Evolutionary conservation across 2,888 invertebrate species (phyloP).

Genomic region (Pseudeuparius sepicola): DNA sequence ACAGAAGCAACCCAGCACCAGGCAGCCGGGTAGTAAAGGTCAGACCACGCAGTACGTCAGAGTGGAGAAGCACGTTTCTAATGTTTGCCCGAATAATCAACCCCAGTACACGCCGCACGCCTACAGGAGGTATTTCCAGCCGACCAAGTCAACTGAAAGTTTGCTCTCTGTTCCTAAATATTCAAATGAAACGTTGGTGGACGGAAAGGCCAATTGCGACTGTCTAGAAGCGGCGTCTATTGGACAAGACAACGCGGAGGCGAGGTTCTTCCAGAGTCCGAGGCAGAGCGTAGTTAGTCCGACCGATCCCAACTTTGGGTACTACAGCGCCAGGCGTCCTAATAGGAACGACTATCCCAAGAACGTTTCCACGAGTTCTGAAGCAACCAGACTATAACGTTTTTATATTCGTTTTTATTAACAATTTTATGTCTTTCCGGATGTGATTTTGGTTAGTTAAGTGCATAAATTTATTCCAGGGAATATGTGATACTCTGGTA

Average conservation of each 20-base stretch:
- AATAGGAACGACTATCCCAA: constrained; percentile 41
- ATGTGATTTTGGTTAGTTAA: too few relatives aligned
- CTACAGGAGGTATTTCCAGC: constrained; percentile 42
- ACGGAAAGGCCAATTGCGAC: constrained; percentile 62
- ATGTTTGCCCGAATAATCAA: constrained; percentile 10
- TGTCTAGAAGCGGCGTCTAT: constrained; percentile 44
- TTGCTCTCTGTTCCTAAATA: constrained; percentile 59
- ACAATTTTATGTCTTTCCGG: too few relatives aligned
- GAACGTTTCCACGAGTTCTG: constrained; percentile 52
- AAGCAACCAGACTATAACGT: constrained; percentile 62
- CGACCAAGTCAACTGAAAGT: constrained; percentile 76
- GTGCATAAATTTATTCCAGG: too few relatives aligned
- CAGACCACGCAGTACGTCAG: constrained; percentile 30
- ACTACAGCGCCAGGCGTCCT: constrained; percentile 37
- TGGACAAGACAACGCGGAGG: constrained; percentile 27
- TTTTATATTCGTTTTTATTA: too few relatives aligned
- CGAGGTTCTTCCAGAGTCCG: constrained; percentile 36
- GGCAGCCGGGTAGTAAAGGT: constrained; percentile 20
- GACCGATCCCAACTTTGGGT: constrained; percentile 38
- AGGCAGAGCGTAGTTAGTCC: constrained; percentile 36
- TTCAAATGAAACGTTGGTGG: constrained; percentile 51
- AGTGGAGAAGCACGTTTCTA: constrained; percentile 27
- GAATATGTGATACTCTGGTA: too few relatives aligned
- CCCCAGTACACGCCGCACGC: constrained; percentile 42
- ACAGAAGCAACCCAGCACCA: constrained; percentile 19